A percentile compares a stretch with the other conserved stretches of the same genome.
Conservation (phyloP, 1,140 invertebrate species). For the Tetramorium alpestre region DNA sequence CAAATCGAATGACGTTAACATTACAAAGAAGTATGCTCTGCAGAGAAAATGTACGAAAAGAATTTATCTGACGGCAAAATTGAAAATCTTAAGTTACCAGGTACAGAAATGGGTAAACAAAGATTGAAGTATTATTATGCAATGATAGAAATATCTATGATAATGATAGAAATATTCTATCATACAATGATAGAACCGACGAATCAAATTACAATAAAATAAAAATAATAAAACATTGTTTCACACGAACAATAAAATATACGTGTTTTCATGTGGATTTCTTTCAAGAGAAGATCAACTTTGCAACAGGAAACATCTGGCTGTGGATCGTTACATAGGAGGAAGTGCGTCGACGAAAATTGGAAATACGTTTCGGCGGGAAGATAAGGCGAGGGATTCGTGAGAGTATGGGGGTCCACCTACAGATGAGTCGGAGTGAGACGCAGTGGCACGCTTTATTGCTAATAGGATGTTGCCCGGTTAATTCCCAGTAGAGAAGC, state of each 20-base stretch:
- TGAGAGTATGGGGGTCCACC: not conserved
- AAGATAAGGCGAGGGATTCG: conserved; percentile 34
- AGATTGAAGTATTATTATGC: not conserved
- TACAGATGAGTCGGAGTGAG: conserved; percentile 27
- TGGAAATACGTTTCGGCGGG: conserved; percentile 44
- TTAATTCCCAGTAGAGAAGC: conserved; percentile 71
- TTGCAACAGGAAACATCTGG: not conserved
- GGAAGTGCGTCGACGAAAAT: conserved; percentile 41
- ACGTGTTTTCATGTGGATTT: not conserved
- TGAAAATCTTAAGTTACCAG: not conserved
- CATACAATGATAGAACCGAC: not conserved
- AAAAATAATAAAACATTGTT: not conserved
- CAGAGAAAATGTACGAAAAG: not conserved
- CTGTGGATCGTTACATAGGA: not conserved
- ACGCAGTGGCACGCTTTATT: conserved; percentile 74
- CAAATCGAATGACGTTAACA: conserved; percentile 46
- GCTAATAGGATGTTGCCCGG: conserved; percentile 76
- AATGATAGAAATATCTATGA: not conserved
- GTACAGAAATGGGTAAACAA: not conserved
- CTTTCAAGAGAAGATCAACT: not conserved
- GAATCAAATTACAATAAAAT: not conserved
- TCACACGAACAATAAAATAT: not conserved
- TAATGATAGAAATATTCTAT: too few species aligned
- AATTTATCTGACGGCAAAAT: not conserved
- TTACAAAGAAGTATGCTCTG: not conserved